Evolutionary conservation across 2,888 invertebrate genomes (phyloP).

Genomic region (Metacarcinus magister): DNA sequence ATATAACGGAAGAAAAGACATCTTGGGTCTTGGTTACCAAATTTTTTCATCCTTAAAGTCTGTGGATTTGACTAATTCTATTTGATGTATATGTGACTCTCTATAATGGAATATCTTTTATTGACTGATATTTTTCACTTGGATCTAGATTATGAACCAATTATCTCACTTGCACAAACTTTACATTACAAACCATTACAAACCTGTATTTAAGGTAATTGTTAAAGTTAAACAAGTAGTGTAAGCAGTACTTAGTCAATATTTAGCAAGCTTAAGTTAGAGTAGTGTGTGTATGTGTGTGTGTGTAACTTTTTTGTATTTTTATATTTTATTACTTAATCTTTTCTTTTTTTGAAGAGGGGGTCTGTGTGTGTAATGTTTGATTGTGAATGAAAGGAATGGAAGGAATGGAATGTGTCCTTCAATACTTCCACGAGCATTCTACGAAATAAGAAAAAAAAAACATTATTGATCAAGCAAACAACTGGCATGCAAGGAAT

Average conservation of each 20-base stretch:
- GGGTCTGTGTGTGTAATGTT: not conserved
- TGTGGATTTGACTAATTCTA: not conserved
- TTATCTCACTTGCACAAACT: not conserved
- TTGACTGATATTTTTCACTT: not conserved
- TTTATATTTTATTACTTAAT: no score
- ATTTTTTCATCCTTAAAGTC: not conserved
- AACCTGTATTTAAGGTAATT: not conserved
- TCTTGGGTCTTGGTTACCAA: not conserved
- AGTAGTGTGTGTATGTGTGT: not conserved
- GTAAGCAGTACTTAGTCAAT: not conserved
- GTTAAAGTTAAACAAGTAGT: constrained; percentile 3
- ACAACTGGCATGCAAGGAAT: not conserved
- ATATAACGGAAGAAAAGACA: constrained; percentile 4
- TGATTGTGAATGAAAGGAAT: not conserved
- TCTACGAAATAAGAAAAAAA: not conserved
- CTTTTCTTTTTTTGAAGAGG: no score
- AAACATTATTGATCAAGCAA: not conserved
- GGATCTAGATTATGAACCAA: not conserved
- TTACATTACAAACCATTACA: not conserved
- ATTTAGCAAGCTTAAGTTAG: not conserved
- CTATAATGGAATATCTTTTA: not conserved
- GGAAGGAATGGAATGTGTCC: not conserved
- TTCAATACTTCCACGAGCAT: not conserved
- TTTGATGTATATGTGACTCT: not conserved
- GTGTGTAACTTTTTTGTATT: not conserved